These are phyloP conservation scores for Sylvilagus bachmani DNA, from an alignment of 2,113 vertebrate species.

Conservation along the genomic window DNA sequence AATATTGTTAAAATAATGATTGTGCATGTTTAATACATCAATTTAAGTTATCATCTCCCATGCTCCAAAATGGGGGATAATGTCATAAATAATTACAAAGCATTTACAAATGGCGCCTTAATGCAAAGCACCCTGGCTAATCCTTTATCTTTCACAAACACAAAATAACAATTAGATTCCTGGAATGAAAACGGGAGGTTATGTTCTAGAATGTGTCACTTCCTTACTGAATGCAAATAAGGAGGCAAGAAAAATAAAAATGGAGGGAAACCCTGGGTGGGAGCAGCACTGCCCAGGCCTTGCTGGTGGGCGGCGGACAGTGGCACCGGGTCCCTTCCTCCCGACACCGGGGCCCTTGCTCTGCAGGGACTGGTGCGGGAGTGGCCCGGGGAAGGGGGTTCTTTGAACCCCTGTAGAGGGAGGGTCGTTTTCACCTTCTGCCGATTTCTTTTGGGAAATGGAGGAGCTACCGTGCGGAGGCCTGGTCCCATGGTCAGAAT, in stretches of 20 bases:
- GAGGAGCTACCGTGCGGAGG: not conserved
- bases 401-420: not conserved
- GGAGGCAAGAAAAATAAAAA: not conserved
- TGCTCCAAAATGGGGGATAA: constrained; percentile 85
- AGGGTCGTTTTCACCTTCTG: not conserved
- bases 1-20: constrained; percentile 86
- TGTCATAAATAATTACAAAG: constrained; percentile 88
- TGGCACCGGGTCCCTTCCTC: not conserved
- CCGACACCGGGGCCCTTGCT: not conserved
- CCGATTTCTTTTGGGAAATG: not conserved
- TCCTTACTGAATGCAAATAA: constrained; percentile 75
- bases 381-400: rapidly evolving
- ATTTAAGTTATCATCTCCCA: constrained; percentile 83
- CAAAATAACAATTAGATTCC: constrained; percentile 68
- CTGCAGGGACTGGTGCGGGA: not conserved
- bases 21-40: constrained; percentile 85
- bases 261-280: not conserved
- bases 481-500: not conserved
- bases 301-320: not conserved
- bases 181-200: constrained; percentile 65
- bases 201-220: constrained; percentile 67
- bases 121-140: constrained; percentile 75
- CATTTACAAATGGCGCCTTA: constrained; percentile 69
- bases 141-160: constrained; percentile 79
- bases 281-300: not conserved